A percentile compares a stretch with the other conserved stretches of the same genome.
Conservation (phyloP, 2,113 vertebrate genomes). For the Ceratotherium simum region DNA sequence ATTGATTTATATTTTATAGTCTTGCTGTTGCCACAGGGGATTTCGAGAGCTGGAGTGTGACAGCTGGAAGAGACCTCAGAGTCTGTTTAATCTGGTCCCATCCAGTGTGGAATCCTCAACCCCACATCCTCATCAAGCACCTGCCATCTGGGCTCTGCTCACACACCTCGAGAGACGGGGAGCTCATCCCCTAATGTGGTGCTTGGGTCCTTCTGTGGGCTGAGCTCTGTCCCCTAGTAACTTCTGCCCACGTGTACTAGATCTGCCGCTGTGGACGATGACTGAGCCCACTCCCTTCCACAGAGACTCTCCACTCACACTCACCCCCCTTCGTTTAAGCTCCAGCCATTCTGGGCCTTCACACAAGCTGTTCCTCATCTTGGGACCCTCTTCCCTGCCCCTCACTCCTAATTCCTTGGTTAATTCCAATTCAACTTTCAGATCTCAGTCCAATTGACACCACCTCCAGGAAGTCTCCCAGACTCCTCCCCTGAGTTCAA, state of each 20-base stretch:
- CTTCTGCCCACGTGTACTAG: no score
- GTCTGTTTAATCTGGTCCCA: background rate
- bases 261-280: background rate
- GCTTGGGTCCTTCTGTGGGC: background rate
- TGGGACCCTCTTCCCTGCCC: fast-evolving
- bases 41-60: background rate
- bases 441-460: background rate
- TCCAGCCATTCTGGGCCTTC: background rate
- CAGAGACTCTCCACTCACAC: fast-evolving
- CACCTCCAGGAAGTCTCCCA: background rate
- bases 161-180: fast-evolving
- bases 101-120: background rate
- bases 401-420: background rate
- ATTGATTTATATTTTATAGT: slow-evolving; percentile 51
- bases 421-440: background rate
- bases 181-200: fast-evolving
- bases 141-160: background rate
- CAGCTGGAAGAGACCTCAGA: slow-evolving; percentile 46
- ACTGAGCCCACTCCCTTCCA: background rate
- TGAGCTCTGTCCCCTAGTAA: background rate
- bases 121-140: background rate
- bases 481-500: background rate
- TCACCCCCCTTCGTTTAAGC: background rate
- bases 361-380: background rate
- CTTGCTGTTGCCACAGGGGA: background rate